Conservation (phyloP, 2,888 invertebrate species). For the Latrodectus hesperus region DNA sequence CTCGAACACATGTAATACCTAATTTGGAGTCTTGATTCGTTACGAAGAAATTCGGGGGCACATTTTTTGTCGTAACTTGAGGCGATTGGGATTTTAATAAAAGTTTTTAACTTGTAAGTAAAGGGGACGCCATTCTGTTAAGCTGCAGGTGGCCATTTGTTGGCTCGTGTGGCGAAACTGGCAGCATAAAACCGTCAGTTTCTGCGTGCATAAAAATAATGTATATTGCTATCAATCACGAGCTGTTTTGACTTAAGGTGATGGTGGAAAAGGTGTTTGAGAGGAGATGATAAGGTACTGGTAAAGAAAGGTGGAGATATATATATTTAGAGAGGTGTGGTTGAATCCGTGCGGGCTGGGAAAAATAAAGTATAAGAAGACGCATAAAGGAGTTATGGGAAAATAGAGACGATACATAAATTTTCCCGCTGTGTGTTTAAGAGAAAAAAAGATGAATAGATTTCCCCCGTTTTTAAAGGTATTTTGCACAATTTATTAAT, state of each 20-base stretch:
- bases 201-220: conserved; percentile 19
- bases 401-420: too few species aligned
- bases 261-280: conserved; percentile 9
- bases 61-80: not conserved
- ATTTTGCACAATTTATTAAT: too few species aligned
- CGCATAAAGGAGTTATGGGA: too few species aligned
- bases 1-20: not conserved
- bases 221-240: conserved; percentile 23
- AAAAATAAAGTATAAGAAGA: not conserved
- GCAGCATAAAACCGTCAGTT: conserved; percentile 18
- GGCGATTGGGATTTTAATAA: not conserved
- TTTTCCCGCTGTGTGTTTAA: too few species aligned
- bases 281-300: conserved; percentile 8
- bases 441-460: too few species aligned
- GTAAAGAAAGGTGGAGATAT: conserved; percentile 1
- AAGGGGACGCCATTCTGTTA: conserved; percentile 1
- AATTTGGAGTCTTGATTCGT: not conserved
- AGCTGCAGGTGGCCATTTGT: conserved; percentile 21
- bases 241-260: conserved; percentile 15
- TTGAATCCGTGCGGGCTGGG: not conserved
- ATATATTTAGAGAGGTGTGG: not conserved
- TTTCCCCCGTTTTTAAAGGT: too few species aligned
- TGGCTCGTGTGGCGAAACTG: conserved; percentile 5
- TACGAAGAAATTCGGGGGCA: not conserved
- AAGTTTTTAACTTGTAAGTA: not conserved